Evolutionary conservation across 2,797 vertebrate species (phyloP), one percentile per base, ranked within the genome.

Genomic region (Lacerta viridis): DNA sequence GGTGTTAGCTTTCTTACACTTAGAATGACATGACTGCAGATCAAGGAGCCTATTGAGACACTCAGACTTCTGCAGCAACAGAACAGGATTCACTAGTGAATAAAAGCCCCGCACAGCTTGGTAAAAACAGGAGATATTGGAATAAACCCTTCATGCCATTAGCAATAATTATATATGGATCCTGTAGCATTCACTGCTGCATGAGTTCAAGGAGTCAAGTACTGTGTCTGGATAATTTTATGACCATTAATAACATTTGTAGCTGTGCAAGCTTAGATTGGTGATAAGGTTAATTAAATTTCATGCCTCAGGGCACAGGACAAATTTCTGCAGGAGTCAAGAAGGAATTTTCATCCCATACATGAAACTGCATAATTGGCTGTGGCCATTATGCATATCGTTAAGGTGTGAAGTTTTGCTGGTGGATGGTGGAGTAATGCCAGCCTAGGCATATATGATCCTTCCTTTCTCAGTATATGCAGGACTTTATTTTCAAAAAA

Each of bases 231-330:
- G 94, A 92, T 95, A 94, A 95, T 96, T 95, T 96, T 95, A 96
- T 93, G 92, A 86, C 66, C 90, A 90, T 93, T 93, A 94, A 92
- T 95, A 96, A 95, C 93, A 95, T 95, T 88, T 88, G 90, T 89
- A 95, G 93, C 93, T 93, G 87, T 90, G 91, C 84, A 89, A 95
- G 89, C 25, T 5, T 64, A 93, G 92, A 89, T 93, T 94, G 93
- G 94, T 93, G 91, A 83, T 87, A 94, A 95, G 94, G 95, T 96
- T 96, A 96, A 96, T 96, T 95, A 95, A 91, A 93, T 95, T 95
- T 95, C 89, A 94, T 87, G 74, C 87, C 88, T 95, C 79, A 17
- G 7, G 84, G 79, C 74, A 93, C 93, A 93, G 93, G 94, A 93
- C 85, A 92, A 81, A 93, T 80, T 93, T 84, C 92, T 94, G 23